Base-by-base conservation (phyloP, 2,113 vertebrate genomes). In the Arvicanthis niloticus region DNA sequence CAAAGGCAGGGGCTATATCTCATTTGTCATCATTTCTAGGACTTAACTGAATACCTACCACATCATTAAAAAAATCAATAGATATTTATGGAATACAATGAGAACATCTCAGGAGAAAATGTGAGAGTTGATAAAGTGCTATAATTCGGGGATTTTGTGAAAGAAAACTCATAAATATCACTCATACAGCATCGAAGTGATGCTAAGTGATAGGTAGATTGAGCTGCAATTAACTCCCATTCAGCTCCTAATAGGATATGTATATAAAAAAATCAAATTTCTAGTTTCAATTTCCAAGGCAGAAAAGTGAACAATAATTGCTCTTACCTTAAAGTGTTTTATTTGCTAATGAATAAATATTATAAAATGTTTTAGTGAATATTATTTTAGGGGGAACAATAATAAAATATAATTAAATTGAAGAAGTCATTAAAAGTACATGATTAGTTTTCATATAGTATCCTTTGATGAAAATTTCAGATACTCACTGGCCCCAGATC, bases 391-490 rank as follows among this genome's bases (percentile, higher is more conserved):
- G 40, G 77, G 84, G 17, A 67, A 72, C 15, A 85, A 31, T 76
- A 92, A 40, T 87, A 89, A 82, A 37, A 91, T 73, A 65, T 15
- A 78, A 40, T 56, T 29, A 62, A 76, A 58, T 70, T 37, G 60
- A 93, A 78, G 89, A 37, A 88, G 34, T 75, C 26, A 92, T 70
- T 10, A 26, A 58, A 94, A 72, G 24, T 24, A 1, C 19, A 68
- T 2, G 29, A 4, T 65, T 81, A 88, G 48, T 3, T 84, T 6
- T 75, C 22, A 58, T n/a, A 58, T 62, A 15, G 68, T 80, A 95
- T 91, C 60, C 88, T 48, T 91, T 48, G 76, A 87, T 89, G 37
- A 19, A 16, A 24, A 90, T 68, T 89, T 95, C 70, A 80, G 80
- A 22, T 92, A 13, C 5, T 62, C 26, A 42, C 2, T 45, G 42